Base-by-base conservation (phyloP, 2,113 vertebrate species). In the Martes martes region DNA sequence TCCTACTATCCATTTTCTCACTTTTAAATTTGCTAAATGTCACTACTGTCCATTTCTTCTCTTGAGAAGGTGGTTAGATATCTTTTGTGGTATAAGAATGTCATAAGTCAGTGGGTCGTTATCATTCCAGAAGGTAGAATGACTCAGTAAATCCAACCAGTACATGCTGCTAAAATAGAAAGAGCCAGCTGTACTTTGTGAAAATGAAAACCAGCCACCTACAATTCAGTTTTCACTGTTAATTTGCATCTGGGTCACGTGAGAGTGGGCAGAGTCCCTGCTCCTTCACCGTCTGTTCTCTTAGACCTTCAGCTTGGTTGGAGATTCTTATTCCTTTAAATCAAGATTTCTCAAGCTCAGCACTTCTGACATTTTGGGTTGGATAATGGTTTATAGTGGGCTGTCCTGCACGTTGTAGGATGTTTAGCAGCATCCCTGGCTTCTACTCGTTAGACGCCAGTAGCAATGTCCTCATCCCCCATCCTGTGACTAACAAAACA, bases 241-340 rank as follows among this genome's bases (percentile, higher is more conserved):
- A 69, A 14, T 39, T 71, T 36, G 26, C 19, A 1, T 79, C 63
- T 39, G 50, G 57, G 24, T 63, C 28, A 45, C 28, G 21, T 36
- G 18, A 67, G 26, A 47, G 15, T 14, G 8, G 57, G 19, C 10
- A 50, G 82, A n/a, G 31, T 19, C 0, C 6, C 33, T 23, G 39
- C 8, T n/a, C 18, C 55, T 67, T 7, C n/a, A 45, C 4, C 0
- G 1, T 23, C 16, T 7, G 5, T 33, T 15, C 14, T 36, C 18
- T 78, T 42, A 42, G 71, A 45, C 8, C 9, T 42, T 91, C 47
- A 16, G 31, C 28, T 73, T 74, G 69, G 19, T 67, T 15, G 23
- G 76, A 79, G 39, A 26, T 18, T 52, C 71, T 63, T 33, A 8
- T 21, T 23, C 7, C 3, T 79, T 76, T 50, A 61, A 65, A 52